Base-by-base conservation (phyloP, 2,113 vertebrate genomes). In the Cottus gobio region DNA sequence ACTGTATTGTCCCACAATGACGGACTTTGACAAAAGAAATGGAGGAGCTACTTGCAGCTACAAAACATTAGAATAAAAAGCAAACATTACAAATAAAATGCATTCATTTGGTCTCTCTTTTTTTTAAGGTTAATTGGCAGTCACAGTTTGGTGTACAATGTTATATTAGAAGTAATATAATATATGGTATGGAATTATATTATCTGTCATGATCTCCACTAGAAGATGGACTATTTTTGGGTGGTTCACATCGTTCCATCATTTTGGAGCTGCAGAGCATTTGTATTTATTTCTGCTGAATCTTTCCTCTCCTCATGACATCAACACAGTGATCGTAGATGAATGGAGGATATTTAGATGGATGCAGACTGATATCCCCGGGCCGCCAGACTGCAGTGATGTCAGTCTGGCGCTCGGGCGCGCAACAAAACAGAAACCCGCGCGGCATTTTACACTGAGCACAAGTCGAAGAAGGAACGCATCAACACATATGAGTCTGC, bases 241-340 rank as follows among this genome's bases (percentile, higher is more conserved):
- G 24, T 24, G 18, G n/a, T 52, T 81, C 48, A 58, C 44, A 3
- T 65, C 26, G 5, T 34, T 60, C 22, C 48, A 56, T 71, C 16
- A 58, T n/a, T 1, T 75, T 52, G 7, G 12, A 62, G 50, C 71
- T 70, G 71, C 37, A 52, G 37, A 68, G 12, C 24, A 0, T 54
- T 72, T 74, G 65, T 79, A 86, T 79, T 77, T n/a, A 39, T 79
- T 85, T 71, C 57, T 77, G 83, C 82, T 81, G 79, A 90, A 76
- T 87, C 79, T 57, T 64, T 62, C 54, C 77, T 37, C 6, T 16
- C 64, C 62, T 78, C 69, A 69, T 84, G 76, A 78, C 69, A 87
- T 85, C 87, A 87, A 44, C 0, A 2, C 76, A 74, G 54, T 42
- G 87, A 60, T 77, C 72, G 77, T 70, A 22, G 24, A 48, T 61